Conservation (phyloP, 2,797 vertebrate species). For the Siniperca undulata region DNA sequence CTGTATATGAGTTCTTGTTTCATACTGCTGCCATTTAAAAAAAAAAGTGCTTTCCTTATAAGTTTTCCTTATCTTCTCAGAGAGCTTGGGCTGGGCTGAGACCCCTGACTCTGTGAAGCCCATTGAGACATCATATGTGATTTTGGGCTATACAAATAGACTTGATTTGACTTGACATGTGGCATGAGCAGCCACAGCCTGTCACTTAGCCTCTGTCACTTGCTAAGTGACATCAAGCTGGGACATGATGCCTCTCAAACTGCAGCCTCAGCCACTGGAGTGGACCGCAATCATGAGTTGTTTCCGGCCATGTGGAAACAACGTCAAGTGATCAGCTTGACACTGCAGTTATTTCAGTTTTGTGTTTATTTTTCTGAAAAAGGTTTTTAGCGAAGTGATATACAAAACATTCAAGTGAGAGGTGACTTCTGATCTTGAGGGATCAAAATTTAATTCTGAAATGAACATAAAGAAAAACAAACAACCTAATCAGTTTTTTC, state of each 20-base stretch:
- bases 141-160: slow-evolving; percentile 48
- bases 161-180: slow-evolving; percentile 51
- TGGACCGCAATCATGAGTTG: slow-evolving; percentile 11
- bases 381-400: neutral
- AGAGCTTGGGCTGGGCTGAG: neutral
- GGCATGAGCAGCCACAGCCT: slow-evolving; percentile 50
- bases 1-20: neutral
- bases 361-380: slow-evolving; percentile 1
- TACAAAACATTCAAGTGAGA: neutral
- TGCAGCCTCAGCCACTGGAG: slow-evolving; percentile 38
- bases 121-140: slow-evolving; percentile 31
- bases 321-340: slow-evolving; percentile 6
- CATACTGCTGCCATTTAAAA: neutral
- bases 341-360: neutral
- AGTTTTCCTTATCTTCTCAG: slow-evolving; percentile 16
- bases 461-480: slow-evolving; percentile 17
- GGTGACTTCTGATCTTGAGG: neutral
- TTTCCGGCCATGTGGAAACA: slow-evolving; percentile 10
- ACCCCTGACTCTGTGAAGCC: slow-evolving; percentile 28
- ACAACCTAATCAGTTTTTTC: slow-evolving; percentile 4
- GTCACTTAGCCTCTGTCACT: slow-evolving; percentile 62
- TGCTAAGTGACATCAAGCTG: slow-evolving; percentile 56
- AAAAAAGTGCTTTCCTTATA: neutral
- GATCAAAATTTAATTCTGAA: neutral
- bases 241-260: slow-evolving; percentile 37